Conservation (phyloP, 2,797 vertebrate genomes). For the Pangasius macronema region DNA sequence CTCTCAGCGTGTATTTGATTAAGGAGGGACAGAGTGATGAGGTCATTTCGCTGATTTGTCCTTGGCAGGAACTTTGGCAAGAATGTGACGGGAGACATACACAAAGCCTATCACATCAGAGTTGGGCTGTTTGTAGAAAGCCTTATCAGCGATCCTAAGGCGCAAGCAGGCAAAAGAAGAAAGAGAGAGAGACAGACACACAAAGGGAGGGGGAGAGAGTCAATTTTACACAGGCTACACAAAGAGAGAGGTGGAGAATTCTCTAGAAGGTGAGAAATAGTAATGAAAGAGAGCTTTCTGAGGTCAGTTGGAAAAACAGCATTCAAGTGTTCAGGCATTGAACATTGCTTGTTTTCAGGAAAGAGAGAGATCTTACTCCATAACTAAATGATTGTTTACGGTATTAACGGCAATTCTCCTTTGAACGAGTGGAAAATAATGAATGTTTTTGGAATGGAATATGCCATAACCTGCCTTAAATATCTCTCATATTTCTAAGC, state of each 20-base stretch:
- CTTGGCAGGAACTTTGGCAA: constrained; percentile 56
- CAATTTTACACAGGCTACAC: constrained; percentile 67
- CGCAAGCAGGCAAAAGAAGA: constrained; percentile 66
- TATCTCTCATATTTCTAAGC: background rate
- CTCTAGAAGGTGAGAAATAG: constrained; percentile 47
- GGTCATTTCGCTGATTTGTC: constrained; percentile 25
- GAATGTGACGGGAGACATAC: constrained; percentile 83
- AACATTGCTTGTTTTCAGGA: background rate
- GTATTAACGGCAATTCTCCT: background rate
- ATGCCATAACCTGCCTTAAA: no score
- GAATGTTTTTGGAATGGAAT: background rate
- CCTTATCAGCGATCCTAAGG: constrained; percentile 97
- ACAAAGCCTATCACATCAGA: constrained; percentile 97
- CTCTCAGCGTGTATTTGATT: background rate
- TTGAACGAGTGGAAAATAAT: background rate
- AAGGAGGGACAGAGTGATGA: constrained; percentile 11
- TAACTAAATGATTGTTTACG: background rate
- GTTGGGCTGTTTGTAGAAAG: constrained; percentile 99
- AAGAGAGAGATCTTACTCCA: background rate
- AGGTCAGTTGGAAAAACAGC: background rate
- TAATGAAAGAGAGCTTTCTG: constrained; percentile 8
- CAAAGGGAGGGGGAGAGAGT: constrained; percentile 57
- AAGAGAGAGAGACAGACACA: constrained; percentile 59
- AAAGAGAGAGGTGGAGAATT: background rate
- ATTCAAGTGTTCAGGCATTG: background rate